A percentile compares a stretch with the other conserved stretches of the same genome.
phyloP scores from a whole-genome alignment of 2,113 vertebrate species.

The Aptenodytes forsteri region DNA sequence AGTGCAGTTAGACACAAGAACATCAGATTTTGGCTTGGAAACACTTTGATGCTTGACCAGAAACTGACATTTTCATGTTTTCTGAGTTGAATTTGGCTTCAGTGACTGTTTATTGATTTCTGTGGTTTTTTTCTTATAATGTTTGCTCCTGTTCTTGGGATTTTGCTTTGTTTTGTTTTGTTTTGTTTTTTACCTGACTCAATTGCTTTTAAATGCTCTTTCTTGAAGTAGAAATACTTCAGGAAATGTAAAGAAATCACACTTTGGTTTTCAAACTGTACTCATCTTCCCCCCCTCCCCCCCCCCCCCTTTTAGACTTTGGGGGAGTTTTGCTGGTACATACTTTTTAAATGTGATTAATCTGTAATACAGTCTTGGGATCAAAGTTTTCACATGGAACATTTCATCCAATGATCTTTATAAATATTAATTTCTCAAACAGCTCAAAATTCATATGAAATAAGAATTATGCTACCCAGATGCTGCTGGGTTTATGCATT shows the following conservation, averaged over 20 bases:
- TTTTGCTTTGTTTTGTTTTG: neutral
- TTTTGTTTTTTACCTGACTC: neutral
- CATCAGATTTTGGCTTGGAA: neutral
- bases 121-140: neutral
- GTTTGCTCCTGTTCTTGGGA: accelerated
- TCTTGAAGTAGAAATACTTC: neutral
- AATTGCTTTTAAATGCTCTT: neutral
- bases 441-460: neutral
- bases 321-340: neutral
- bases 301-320: neutral
- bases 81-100: neutral
- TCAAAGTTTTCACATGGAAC: neutral
- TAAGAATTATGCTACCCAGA: neutral
- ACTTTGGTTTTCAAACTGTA: neutral
- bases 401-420: neutral
- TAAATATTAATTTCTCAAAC: constrained; percentile 18
- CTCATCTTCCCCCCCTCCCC: neutral
- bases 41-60: neutral
- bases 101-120: neutral
- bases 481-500: neutral
- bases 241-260: neutral
- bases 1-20: neutral
- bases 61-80: neutral
- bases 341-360: neutral
- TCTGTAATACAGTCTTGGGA: neutral